Percentiles rank a stretch among this genome's conserved stretches.
Evolutionary conservation across 2,113 vertebrate species (phyloP).

Genomic region (Prionailurus bengalensis): DNA sequence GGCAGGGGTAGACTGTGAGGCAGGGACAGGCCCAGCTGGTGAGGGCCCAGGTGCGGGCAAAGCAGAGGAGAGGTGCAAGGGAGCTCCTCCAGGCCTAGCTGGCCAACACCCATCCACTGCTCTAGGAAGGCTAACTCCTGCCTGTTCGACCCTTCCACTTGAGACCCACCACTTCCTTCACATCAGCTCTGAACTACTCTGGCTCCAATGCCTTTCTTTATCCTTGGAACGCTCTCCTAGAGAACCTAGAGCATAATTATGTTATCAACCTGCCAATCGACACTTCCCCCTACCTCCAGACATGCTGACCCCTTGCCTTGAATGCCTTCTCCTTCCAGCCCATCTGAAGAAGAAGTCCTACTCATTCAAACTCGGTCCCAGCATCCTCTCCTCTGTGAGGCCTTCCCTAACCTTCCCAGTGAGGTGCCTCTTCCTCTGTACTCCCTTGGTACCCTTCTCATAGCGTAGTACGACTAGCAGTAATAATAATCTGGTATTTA

Average conservation of each 20-base stretch:
- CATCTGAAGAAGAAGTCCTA: background rate
- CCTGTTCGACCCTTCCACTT: background rate
- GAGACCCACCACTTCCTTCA: background rate
- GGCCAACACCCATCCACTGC: too few relatives aligned
- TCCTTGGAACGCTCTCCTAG: background rate
- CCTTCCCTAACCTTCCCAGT: background rate
- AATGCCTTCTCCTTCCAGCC: background rate
- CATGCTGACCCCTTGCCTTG: too few relatives aligned
- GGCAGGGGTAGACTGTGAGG: slow-evolving; percentile 40
- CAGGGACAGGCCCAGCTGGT: background rate
- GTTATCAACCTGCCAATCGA: background rate
- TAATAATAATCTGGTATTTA: background rate
- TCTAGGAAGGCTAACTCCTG: background rate
- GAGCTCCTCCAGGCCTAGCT: background rate
- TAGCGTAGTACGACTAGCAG: background rate
- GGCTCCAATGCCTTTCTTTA: background rate
- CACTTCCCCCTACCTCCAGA: background rate
- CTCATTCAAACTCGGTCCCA: background rate
- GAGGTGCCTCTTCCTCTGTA: background rate
- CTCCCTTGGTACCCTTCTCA: background rate
- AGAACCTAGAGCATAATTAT: background rate
- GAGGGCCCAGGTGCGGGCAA: background rate
- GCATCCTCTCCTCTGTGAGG: background rate
- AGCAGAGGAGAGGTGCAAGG: background rate
- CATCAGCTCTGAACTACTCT: background rate